Conservation (phyloP, 2,113 vertebrate genomes). For the Lophura nycthemera region DNA sequence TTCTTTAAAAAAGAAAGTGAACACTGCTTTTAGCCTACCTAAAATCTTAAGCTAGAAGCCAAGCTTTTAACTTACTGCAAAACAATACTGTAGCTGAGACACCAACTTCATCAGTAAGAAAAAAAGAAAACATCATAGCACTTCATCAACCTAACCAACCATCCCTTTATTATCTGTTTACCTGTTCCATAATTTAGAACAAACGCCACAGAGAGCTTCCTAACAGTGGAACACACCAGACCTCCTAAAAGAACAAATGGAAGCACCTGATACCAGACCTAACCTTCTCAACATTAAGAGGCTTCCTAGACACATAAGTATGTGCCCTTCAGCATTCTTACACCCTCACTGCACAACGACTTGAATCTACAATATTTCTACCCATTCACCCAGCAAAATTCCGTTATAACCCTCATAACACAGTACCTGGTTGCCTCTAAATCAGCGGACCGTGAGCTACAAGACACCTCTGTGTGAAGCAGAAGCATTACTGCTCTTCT, state of each 20-base stretch:
- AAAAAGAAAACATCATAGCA: background rate
- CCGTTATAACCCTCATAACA: background rate
- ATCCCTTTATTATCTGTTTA: background rate
- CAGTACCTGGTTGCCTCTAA: background rate
- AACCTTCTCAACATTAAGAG: background rate
- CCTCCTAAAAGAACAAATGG: background rate
- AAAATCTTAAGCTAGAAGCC: background rate
- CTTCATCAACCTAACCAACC: background rate
- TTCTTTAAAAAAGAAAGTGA: background rate
- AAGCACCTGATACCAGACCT: background rate
- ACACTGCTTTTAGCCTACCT: background rate
- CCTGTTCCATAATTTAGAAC: background rate
- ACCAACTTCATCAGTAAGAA: background rate
- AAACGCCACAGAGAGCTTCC: background rate
- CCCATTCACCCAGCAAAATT: background rate
- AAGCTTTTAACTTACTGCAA: background rate
- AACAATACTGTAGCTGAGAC: background rate
- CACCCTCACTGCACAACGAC: background rate
- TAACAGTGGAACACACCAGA: background rate
- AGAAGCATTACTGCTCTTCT: background rate
- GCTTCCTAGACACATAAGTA: background rate
- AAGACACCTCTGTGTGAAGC: accelerated
- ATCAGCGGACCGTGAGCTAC: background rate
- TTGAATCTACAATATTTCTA: background rate
- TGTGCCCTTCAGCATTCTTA: background rate